A percentile compares a stretch with the other conserved stretches of the same genome.
Evolutionary conservation across 2,797 vertebrate species (phyloP).

Genomic region (Anguilla megastoma): DNA sequence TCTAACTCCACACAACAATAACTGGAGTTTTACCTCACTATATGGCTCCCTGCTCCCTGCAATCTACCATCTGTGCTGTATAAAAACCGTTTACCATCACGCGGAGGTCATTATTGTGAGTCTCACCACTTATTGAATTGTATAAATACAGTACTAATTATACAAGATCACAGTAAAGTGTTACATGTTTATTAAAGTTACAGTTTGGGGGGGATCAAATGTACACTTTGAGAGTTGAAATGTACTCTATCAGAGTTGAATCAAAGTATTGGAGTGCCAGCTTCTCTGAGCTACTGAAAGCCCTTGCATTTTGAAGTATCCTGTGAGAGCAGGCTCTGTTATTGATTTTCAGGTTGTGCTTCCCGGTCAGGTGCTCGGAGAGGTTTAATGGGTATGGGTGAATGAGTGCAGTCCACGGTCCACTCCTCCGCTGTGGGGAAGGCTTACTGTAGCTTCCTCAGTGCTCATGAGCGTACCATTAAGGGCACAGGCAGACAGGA

Average conservation of each 20-base stretch:
- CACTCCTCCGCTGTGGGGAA: background rate
- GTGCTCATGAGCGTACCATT: background rate
- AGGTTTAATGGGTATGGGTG: background rate
- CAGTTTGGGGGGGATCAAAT: too few species aligned
- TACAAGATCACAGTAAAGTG: too few species aligned
- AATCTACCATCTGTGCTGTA: background rate
- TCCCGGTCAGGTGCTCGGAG: background rate
- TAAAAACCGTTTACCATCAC: background rate
- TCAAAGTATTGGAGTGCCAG: background rate
- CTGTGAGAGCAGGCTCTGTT: background rate
- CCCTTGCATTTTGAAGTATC: background rate
- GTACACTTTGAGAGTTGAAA: too few species aligned
- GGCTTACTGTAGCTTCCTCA: background rate
- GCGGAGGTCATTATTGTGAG: background rate
- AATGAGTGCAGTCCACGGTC: background rate
- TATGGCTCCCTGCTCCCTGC: background rate
- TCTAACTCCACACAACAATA: background rate
- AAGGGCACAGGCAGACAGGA: background rate
- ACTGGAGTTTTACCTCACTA: background rate
- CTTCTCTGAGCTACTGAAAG: background rate
- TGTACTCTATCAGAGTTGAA: too few species aligned
- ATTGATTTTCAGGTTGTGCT: background rate
- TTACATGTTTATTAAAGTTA: too few species aligned
- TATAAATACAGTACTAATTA: background rate
- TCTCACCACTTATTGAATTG: background rate